phyloP scores from a whole-genome alignment of 2,888 invertebrate genomes.

The Rhagonycha lutea region DNA sequence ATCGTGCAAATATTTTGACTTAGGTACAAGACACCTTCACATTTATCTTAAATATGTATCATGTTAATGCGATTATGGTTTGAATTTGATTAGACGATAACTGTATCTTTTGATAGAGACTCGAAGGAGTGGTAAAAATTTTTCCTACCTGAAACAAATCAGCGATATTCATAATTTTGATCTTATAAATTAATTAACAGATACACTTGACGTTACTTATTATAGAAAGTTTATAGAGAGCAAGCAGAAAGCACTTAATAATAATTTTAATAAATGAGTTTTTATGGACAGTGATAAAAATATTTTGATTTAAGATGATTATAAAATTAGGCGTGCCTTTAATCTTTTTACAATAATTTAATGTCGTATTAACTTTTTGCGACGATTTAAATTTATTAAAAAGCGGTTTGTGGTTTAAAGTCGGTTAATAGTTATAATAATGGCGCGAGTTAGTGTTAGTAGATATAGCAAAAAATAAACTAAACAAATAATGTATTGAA shows the following conservation, averaged over 20 bases:
- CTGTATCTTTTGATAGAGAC: neutral
- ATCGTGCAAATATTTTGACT: neutral
- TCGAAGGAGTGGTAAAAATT: neutral
- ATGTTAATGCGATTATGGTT: neutral
- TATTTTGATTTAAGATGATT: slow-evolving; percentile 17
- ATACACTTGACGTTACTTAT: neutral
- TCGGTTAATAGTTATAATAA: neutral
- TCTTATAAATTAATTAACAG: neutral
- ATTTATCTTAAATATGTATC: neutral
- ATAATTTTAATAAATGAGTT: slow-evolving; percentile 5
- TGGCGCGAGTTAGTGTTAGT: neutral
- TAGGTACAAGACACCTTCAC: neutral
- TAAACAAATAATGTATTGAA: neutral
- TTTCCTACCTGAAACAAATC: neutral
- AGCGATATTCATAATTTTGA: neutral
- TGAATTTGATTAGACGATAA: neutral
- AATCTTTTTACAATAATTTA: slow-evolving; percentile 15
- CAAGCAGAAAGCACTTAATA: neutral
- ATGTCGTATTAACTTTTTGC: neutral
- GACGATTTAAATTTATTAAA: neutral
- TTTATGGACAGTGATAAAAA: slow-evolving; percentile 11
- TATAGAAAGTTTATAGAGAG: neutral
- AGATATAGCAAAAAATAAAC: neutral
- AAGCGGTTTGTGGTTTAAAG: neutral
- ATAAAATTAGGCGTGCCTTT: slow-evolving; percentile 16